Conservation (phyloP, 2,888 invertebrate species). For the Pterostichus niger region DNA sequence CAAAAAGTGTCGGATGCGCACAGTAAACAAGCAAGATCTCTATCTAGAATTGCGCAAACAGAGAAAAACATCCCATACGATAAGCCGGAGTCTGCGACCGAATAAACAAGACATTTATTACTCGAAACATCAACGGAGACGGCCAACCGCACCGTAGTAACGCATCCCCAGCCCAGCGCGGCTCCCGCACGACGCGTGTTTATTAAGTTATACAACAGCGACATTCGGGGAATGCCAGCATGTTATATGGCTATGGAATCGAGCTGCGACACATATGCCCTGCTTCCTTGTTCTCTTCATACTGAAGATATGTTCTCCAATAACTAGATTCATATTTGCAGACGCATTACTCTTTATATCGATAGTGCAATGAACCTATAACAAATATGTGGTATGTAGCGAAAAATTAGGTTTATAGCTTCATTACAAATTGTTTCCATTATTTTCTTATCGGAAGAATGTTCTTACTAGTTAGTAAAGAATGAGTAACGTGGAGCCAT, state of each 20-base stretch:
- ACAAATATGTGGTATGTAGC: no score
- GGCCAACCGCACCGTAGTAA: slow-evolving; percentile 20
- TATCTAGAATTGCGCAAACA: slow-evolving; percentile 66
- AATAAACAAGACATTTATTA: slow-evolving; percentile 74
- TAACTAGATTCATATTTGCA: background rate
- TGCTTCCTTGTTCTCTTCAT: slow-evolving; percentile 1
- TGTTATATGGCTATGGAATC: background rate
- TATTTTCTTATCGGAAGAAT: no score
- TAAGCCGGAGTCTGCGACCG: slow-evolving; percentile 61
- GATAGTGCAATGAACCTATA: no score
- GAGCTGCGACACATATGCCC: background rate
- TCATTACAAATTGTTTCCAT: no score
- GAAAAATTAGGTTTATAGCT: no score
- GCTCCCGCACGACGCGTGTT: slow-evolving; percentile 39
- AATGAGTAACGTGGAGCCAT: no score
- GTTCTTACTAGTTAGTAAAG: no score
- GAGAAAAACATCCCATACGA: slow-evolving; percentile 64
- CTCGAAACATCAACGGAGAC: slow-evolving; percentile 65
- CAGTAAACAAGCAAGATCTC: slow-evolving; percentile 66
- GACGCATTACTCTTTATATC: background rate
- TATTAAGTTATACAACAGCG: slow-evolving; percentile 58
- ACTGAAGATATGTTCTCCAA: background rate
- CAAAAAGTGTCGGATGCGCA: slow-evolving; percentile 65
- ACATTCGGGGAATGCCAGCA: slow-evolving; percentile 16
- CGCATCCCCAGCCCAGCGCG: slow-evolving; percentile 4